Base-by-base conservation (phyloP, 2,888 invertebrate species). In the Diploptera punctata region DNA sequence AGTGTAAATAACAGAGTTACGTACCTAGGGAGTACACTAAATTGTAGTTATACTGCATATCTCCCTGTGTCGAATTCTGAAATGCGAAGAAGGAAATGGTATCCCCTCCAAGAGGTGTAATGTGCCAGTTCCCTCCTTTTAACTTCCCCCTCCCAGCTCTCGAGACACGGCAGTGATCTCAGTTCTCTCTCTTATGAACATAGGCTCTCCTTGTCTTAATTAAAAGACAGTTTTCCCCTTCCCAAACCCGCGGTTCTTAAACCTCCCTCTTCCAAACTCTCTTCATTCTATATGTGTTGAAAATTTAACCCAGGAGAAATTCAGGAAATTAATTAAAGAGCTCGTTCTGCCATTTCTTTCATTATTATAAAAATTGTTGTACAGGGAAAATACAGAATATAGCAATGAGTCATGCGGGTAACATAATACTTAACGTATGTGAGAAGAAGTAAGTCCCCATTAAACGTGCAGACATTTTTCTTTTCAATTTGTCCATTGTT, bases 201-300 rank as follows among this genome's bases (percentile, higher is more conserved):
- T 57, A 57, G n/a, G n/a, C 52, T 68, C 44, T 68, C 65, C 71
- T 60, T 71, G 74, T 74, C 74, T 74, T 74, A 74, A 74, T 74
- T 74, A 74, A 74, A 74, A 74, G 68, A 74, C 71, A 71, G 65
- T 74, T 74, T 74, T 71, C 68, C 26, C 65, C 21, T 19, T 54
- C 52, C 68, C n/a, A 19, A 49, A 24, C 47, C 57, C 24, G 47
- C 47, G 47, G 47, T 65, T 29, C 47, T 65, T 57, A 57, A 29
- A 57, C 57, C 29, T 24, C n/a, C 18, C 4, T 18, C 31, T 7
- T 10, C 57, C 13, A 29, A 54, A 29, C 16, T 18, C n/a, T 57
- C 54, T 68, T 65, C 54, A 10, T 52, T 26, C 70, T 31, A 61
- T 54, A 49, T 65, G 43, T 71, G 70, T 49, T 71, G 67, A 71